Evolutionary conservation across 2,797 vertebrate species (phyloP), one percentile per base, ranked within the genome.

Genomic region (Rousettus madagascariensis): DNA sequence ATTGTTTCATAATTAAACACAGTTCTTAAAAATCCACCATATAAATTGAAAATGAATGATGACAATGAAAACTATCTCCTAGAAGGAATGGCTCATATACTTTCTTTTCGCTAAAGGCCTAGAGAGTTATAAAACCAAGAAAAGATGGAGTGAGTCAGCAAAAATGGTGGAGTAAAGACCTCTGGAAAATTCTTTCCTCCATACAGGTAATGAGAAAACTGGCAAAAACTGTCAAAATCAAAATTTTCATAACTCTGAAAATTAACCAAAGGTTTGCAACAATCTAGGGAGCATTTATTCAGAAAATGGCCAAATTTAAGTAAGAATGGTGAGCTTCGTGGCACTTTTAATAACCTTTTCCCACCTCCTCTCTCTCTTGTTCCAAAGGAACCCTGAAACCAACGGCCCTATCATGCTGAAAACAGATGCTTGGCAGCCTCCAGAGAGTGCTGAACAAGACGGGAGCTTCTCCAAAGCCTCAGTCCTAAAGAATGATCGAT

Each of bases 161-260:
- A 75, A 75, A 65, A 33, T 51, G 57, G 28, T 38, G 1, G 61
- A 68, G 22, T 26, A 26, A 78, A 43, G 10, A 59, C 53, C 26
- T 78, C 43, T 69, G 63, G 33, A 68, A 92, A 92, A 85, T 36
- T 57, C 61, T 65, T 69, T 68, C 24, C 51, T 75, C 30, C 3
- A 41, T 57, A 26, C 36, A 38, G 51, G 22, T 41, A 59, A 80
- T 63, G 28, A 63, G 84, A 80, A 90, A 88, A 80, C 13, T 43
- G 51, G 36, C 46, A 80, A 94, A 91, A 88, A 57, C 36, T 36
- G 24, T 33, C 72, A 93, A 33, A 85, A 93, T 68, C 22, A 84
- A 78, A 90, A 91, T 36, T 36, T 91, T n/a, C 83, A 6, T 28
- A 87, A 90, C 33, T 69, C 90, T 94, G 74, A 59, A 95, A 82